These are phyloP conservation scores for Pelobates fuscus DNA, from an alignment of 2,113 vertebrate species.

Conservation along the genomic window DNA sequence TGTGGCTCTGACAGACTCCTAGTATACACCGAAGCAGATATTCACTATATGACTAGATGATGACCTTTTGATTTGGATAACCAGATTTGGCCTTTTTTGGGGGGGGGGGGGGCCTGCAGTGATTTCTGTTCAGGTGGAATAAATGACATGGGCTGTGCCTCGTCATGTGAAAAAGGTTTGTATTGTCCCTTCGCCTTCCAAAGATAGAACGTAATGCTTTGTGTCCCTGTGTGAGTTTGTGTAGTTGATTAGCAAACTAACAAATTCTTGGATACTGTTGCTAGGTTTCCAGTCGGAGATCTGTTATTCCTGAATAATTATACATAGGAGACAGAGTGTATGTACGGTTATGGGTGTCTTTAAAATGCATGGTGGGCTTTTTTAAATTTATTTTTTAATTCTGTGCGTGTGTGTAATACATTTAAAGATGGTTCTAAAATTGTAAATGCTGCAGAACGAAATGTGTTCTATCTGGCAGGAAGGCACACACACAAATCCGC, in stretches of 20 bases:
- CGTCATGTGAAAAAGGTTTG: slow-evolving; percentile 81
- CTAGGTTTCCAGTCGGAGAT: slow-evolving; percentile 69
- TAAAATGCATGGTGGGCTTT: slow-evolving; percentile 50
- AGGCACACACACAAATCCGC: slow-evolving; percentile 42
- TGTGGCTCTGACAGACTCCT: slow-evolving; percentile 54
- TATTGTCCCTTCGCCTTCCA: slow-evolving; percentile 59
- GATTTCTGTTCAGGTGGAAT: slow-evolving; percentile 66
- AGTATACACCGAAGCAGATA: slow-evolving; percentile 55
- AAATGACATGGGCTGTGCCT: slow-evolving; percentile 82
- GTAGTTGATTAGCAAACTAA: slow-evolving; percentile 66
- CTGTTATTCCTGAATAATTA: slow-evolving; percentile 67
- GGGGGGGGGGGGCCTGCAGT: slow-evolving; percentile 57
- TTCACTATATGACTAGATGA: slow-evolving; percentile 59
- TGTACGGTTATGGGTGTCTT: slow-evolving; percentile 60
- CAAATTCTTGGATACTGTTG: slow-evolving; percentile 76
- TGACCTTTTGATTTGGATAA: slow-evolving; percentile 60
- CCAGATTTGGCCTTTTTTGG: slow-evolving; percentile 55
- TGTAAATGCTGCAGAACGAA: neutral
- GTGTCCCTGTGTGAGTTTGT: slow-evolving; percentile 56
- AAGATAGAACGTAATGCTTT: slow-evolving; percentile 53
- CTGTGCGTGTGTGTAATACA: slow-evolving; percentile 31
- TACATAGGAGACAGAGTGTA: slow-evolving; percentile 57
- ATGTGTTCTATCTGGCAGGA: slow-evolving; percentile 35
- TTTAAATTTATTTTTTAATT: too few relatives aligned
- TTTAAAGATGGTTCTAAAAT: slow-evolving; percentile 48